Base-by-base conservation (phyloP, 1,140 invertebrate species). In the Orius insidiosus region DNA sequence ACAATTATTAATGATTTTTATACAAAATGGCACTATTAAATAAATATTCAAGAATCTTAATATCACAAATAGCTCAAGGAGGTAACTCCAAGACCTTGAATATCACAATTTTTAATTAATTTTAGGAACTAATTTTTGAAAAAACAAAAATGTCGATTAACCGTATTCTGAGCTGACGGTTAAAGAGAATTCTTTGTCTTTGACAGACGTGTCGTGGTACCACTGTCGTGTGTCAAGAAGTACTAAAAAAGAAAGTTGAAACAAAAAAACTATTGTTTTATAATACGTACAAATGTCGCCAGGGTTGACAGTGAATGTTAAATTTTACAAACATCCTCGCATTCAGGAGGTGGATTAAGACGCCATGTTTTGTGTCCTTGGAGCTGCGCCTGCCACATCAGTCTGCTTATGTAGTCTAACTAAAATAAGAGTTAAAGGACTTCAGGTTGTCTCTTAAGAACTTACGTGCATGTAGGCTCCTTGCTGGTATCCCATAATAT, bases 121-220 rank as follows among this genome's bases (percentile, higher is more conserved):
- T 24, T 4, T 24, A 24, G 24, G 24, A 24, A 24, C 24, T 24
- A 7, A 24, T 24, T 24, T 24, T 24, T 24, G 24, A 24, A 24
- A 24, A 24, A 24, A 4, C 24, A 36, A 33, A 7, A 33, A 33
- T 10, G 32, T 48, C 11, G 31, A 48, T 70, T 65, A 85, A 52
- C 86, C 87, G 61, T 88, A 95, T 61, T 94, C 90, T 0, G 89
- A 92, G 51, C 89, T 87, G 45, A 94, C 75, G 6, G 86, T 88
- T 13, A 94, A 68, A 57, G 86, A 90, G 54, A 93, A 78, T 54
- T 85, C 74, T n/a, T 77, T 73, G 46, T 83, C 78, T 38, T 82
- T 71, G 39, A 92, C 82, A 46, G 68, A 70, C 33, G 89, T 95
- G 30, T 80, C 74, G 65, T 94, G 88, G 62, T 88, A 94, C 89